Evolutionary conservation across 2,797 vertebrate species (phyloP).

Genomic region (Aythya fuligula): DNA sequence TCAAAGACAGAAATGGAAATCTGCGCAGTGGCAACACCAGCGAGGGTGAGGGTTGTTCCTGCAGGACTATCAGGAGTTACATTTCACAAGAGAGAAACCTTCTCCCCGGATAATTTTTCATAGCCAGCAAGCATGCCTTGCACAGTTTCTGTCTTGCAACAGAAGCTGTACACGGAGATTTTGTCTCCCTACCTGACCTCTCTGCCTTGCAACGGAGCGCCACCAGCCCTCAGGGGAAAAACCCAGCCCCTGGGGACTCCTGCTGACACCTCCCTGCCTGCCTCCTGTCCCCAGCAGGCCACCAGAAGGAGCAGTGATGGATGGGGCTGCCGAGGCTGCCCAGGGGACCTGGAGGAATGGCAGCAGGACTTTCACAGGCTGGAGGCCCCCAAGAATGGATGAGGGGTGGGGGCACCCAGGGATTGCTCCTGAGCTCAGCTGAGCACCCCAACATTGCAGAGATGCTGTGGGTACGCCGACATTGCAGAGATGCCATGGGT

Average conservation of each 20-base stretch:
- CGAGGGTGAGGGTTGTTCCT: background rate
- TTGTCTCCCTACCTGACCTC: background rate
- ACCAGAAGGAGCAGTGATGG: background rate
- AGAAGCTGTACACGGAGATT: background rate
- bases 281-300: background rate
- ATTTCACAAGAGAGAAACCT: conserved; percentile 28
- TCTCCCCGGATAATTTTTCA: background rate
- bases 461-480: background rate
- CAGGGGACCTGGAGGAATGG: background rate
- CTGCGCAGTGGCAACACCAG: background rate
- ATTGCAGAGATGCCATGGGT: background rate
- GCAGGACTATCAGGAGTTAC: background rate
- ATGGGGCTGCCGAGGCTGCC: background rate
- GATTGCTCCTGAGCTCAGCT: background rate
- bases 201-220: background rate
- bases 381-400: background rate
- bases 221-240: background rate
- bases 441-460: background rate
- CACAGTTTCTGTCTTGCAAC: conserved; percentile 53
- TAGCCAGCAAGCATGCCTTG: conserved; percentile 11
- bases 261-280: background rate
- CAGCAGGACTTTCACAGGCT: background rate
- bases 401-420: background rate
- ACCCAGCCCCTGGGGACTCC: background rate
- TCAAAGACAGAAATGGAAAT: background rate